These are phyloP conservation scores for Nomada hirtipes DNA, from an alignment of 2,888 invertebrate genomes.

Conservation along the genomic window DNA sequence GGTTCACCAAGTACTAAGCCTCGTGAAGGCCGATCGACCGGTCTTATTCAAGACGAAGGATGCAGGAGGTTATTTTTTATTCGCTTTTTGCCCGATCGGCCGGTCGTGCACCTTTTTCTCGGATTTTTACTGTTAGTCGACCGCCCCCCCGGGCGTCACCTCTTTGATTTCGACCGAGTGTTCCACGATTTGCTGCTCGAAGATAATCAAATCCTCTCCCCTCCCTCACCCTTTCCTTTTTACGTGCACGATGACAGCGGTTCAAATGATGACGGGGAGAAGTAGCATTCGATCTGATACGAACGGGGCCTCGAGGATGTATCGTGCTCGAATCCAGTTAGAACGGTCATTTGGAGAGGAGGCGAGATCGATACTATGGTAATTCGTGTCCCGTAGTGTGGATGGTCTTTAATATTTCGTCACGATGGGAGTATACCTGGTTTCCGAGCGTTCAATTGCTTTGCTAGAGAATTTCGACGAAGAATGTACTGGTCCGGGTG, in stretches of 20 bases:
- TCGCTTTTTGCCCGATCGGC: conserved; percentile 55
- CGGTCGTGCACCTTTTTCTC: conserved; percentile 60
- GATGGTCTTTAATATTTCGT: conserved; percentile 7
- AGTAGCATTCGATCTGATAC: background rate
- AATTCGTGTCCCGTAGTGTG: conserved; percentile 17
- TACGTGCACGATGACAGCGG: background rate
- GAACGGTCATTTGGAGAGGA: conserved; percentile 16
- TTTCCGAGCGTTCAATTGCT: background rate
- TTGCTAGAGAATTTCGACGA: background rate
- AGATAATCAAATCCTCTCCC: conserved; percentile 7
- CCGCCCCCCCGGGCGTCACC: conserved; percentile 44
- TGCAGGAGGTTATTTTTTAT: conserved; percentile 52
- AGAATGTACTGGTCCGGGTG: background rate
- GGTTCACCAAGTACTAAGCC: conserved; percentile 78
- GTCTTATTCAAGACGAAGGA: conserved; percentile 74
- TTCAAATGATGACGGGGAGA: background rate
- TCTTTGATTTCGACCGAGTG: conserved; percentile 58
- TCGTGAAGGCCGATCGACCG: conserved; percentile 72
- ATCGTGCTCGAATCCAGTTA: conserved; percentile 32
- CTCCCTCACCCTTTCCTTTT: too few relatives aligned
- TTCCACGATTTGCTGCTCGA: conserved; percentile 21
- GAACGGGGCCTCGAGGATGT: conserved; percentile 11
- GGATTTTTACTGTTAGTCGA: conserved; percentile 76
- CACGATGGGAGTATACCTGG: background rate
- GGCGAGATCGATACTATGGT: conserved; percentile 16